A percentile compares a stretch with the other conserved stretches of the same genome.
Evolutionary conservation across 2,797 vertebrate genomes (phyloP).

Genomic region (Coregonus sp.): DNA sequence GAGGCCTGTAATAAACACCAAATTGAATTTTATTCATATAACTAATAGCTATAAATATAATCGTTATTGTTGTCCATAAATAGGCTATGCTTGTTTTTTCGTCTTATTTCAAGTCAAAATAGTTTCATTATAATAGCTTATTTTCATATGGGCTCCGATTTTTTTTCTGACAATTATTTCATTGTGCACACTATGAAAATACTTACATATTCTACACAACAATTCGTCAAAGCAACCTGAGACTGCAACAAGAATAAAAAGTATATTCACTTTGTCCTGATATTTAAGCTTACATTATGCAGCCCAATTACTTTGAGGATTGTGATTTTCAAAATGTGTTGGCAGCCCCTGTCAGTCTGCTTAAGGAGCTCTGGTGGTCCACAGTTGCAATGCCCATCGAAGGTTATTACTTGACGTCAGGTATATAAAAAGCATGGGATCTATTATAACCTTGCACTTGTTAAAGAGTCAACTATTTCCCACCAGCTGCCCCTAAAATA

Average conservation of each 20-base stretch:
- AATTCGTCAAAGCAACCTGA: too few species aligned
- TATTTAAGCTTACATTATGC: background rate
- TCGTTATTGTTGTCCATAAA: background rate
- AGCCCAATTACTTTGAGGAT: background rate
- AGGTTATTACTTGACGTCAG: slow-evolving; percentile 27
- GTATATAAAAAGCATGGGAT: slow-evolving; percentile 40
- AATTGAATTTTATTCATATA: too few species aligned
- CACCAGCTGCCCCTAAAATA: slow-evolving; percentile 55
- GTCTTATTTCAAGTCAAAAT: background rate
- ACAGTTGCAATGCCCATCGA: background rate
- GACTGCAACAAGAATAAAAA: too few species aligned
- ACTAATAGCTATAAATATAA: too few species aligned
- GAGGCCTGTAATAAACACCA: too few species aligned
- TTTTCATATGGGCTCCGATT: background rate
- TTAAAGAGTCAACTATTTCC: slow-evolving; percentile 54
- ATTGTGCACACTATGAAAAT: too few species aligned
- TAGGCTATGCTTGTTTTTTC: background rate
- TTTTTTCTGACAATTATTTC: too few species aligned
- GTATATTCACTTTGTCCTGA: background rate
- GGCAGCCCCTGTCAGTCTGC: slow-evolving; percentile 16
- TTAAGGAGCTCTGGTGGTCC: slow-evolving; percentile 15
- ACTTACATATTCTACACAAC: too few species aligned
- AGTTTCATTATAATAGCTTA: too few species aligned
- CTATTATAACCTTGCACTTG: slow-evolving; percentile 55
- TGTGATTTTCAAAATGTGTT: slow-evolving; percentile 32